Base-by-base conservation (phyloP, 1,140 invertebrate species). In the Drosophila prosaltans region DNA sequence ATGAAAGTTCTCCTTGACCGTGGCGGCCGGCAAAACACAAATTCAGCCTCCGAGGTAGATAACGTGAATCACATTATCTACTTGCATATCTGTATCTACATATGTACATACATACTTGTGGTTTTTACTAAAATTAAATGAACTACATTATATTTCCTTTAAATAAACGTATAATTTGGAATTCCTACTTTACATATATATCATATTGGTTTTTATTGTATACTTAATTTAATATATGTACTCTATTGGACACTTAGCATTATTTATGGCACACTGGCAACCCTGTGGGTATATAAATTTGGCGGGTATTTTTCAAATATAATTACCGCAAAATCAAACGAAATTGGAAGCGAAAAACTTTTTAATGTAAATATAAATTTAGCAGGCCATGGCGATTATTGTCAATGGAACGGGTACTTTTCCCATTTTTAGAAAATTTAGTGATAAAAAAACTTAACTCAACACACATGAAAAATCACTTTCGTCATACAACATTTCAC, bases 381-480 rank as follows among this genome's bases (percentile, higher is more conserved):
- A 58, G 57, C 57, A 58, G 32, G 57, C 57, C 30, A 21, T 32
- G 32, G 32, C 57, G 16, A 9, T 36, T 58, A 8, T 2, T 16
- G 30, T 24, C 7, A 58, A 36, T 16, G 2, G 2, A 51, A 2
- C 21, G 26, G 9, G 45, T 51, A 2, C 24, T 26, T 24, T 10
- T 24, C 3, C 24, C 21, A 21, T 48, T 48, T 48, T 24, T 10
- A 9, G 9, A 7, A 7, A 58, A 36, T 36, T 58, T 36, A 58
- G 28, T 58, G n/a, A 65, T 30, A 32, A 21, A 64, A 70, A 65
- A 55, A 61, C 45, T 71, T 55, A 45, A 54, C 43, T 30, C 66
- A 8, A 24, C 66, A 75, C 74, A 70, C 41, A 41, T 10, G 48
- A 69, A 72, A 72, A 69, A 57, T 36, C 28, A 43, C 10, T 60